Base-by-base conservation (phyloP, 2,888 invertebrate species). In the Drosophila tanythrix region DNA sequence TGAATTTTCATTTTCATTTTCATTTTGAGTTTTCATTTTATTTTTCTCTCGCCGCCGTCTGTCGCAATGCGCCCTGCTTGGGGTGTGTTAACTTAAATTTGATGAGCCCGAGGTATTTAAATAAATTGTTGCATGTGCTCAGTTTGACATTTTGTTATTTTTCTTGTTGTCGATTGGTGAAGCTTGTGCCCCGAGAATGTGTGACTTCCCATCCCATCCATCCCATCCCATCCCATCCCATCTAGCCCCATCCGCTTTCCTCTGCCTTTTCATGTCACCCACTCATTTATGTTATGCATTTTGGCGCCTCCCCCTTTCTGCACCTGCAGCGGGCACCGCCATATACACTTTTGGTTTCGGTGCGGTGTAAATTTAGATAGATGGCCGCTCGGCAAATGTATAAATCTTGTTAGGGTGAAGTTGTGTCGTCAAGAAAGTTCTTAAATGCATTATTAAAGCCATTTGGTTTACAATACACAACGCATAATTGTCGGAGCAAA, bases 111-210 rank as follows among this genome's bases (percentile, higher is more conserved):
- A 82, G 79, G 78, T 88, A 86, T 90, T 89, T 84, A 86, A 91
- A 91, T 91, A 91, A 88, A 90, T 91, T 91, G 90, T 83, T 83
- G 87, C 82, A 76, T 82, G 91, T 76, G 81, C 87, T 89, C 76
- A 81, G 81, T 90, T 91, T 89, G 92, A 91, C 91, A 90, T 89
- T 90, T 91, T 70, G 80, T 86, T 90, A 87, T 84, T 87, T 90
- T 83, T 52, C 83, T 57, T 74, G 83, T 86, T 90, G 46, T 46
- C 46, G 91, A 88, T 90, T 90, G 89, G 79, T 88, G 79, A 76
- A 79, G 88, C 74, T 72, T 53, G 59, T 38, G 50, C 40, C 57
- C 46, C 38, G 11, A 59, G 40, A 59, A 70, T 69, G 51, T 59
- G 46, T 40, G 40, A 18, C 56, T 31, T 29, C 31, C 70, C 36